Conservation (phyloP, 37 sponge, comb jelly and placozoan species). For the Diacarnus erythraeanus region DNA sequence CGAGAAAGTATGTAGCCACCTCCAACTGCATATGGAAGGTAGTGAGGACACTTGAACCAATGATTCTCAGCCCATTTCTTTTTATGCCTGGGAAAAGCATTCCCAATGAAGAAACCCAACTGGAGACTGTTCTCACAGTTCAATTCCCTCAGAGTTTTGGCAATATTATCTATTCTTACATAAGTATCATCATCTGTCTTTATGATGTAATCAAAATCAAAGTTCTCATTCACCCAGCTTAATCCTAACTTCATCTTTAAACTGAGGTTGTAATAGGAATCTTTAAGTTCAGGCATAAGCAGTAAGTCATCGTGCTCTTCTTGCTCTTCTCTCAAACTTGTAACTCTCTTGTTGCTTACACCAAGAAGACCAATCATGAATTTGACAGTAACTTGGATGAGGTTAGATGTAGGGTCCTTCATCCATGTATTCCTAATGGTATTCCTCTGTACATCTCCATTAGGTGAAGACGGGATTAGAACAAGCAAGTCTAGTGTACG, state of each 20-base stretch:
- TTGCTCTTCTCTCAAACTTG: conserved; percentile 5
- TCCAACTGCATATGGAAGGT: conserved; percentile 48
- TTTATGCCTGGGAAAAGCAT: not conserved
- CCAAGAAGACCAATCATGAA: conserved; percentile 30
- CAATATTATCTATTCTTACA: conserved; percentile 11
- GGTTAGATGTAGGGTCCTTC: not conserved
- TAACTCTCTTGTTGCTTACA: not conserved
- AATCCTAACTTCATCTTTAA: conserved; percentile 18
- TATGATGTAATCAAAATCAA: conserved; percentile 32
- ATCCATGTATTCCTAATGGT: conserved; percentile 24
- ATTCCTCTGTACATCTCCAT: not conserved
- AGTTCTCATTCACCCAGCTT: not conserved
- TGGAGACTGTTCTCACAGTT: conserved; percentile 17
- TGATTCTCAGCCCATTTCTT: conserved; percentile 40
- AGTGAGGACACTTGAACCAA: conserved; percentile 37
- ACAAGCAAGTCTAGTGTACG: conserved; percentile 9
- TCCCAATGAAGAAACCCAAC: conserved; percentile 55
- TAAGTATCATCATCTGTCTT: conserved; percentile 54
- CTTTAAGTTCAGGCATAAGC: conserved; percentile 13
- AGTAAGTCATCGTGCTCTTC: conserved; percentile 18
- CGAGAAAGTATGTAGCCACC: conserved; percentile 39
- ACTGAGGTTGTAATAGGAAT: conserved; percentile 29
- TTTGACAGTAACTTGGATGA: conserved; percentile 1
- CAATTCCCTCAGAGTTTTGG: conserved; percentile 17
- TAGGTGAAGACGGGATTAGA: conserved; percentile 8